Evolutionary conservation across 2,797 vertebrate genomes (phyloP).

Genomic region (Coregonus ussuriensis): DNA sequence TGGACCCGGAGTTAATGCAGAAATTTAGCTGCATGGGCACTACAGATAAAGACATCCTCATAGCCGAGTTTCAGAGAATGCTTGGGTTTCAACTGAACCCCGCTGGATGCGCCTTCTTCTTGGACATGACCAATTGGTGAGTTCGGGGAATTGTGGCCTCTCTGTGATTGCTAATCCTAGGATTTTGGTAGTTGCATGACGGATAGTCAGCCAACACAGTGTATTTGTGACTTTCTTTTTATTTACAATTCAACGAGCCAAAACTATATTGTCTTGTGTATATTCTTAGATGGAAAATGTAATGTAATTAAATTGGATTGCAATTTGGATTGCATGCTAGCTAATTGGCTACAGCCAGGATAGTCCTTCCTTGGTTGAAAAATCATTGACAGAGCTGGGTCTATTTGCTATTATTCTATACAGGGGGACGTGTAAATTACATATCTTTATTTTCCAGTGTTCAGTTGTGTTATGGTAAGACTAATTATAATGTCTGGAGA

Average conservation of each 20-base stretch:
- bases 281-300: background rate
- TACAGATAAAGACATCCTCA: conserved; percentile 96
- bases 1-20: conserved; percentile 97
- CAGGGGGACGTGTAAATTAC: background rate
- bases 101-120: conserved; percentile 96
- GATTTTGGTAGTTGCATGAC: background rate
- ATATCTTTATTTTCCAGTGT: background rate
- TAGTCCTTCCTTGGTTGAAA: background rate
- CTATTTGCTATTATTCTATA: background rate
- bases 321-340: background rate
- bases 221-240: background rate
- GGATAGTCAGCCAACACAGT: background rate
- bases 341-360: background rate
- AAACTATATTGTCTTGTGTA: background rate
- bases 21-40: conserved; percentile 98
- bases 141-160: conserved; percentile 65
- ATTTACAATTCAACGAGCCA: background rate
- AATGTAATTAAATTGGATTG: background rate
- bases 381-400: background rate
- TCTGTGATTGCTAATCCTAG: background rate
- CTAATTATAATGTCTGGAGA: no score
- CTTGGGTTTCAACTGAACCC: conserved; percentile 96
- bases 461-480: no score
- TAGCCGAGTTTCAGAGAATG: conserved; percentile 94
- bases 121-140: conserved; percentile 99